Percentiles rank a stretch among this genome's conserved stretches.
Conservation (phyloP, 2,113 vertebrate genomes). For the Seriola dumerili region DNA sequence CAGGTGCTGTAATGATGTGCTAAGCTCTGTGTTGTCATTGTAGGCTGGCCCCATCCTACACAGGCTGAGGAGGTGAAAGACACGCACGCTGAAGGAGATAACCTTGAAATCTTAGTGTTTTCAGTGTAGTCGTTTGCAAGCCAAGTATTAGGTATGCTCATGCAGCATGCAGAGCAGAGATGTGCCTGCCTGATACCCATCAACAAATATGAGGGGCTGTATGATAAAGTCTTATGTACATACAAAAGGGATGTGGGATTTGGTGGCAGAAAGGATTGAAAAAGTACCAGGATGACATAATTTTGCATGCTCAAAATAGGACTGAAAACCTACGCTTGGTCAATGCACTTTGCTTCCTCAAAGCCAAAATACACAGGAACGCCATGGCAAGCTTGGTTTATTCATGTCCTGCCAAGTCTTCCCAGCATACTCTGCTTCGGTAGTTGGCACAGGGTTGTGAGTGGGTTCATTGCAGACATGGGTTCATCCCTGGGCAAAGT, state of each 20-base stretch:
- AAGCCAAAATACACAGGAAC: constrained; percentile 57
- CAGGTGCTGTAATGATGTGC: constrained; percentile 70
- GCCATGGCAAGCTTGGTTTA: constrained; percentile 55
- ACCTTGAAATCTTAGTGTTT: constrained; percentile 33
- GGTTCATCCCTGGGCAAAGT: constrained; percentile 55
- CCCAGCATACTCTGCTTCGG: constrained; percentile 51
- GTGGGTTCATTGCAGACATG: constrained; percentile 66
- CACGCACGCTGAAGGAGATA: constrained; percentile 12
- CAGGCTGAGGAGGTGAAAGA: constrained; percentile 37
- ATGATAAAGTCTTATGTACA: constrained; percentile 12
- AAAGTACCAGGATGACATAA: constrained; percentile 47
- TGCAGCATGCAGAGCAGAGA: constrained; percentile 19
- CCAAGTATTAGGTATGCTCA: constrained; percentile 45
- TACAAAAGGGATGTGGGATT: constrained; percentile 30
- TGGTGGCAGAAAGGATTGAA: constrained; percentile 17
- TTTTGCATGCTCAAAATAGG: constrained; percentile 53
- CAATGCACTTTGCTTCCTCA: constrained; percentile 43
- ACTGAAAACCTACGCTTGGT: constrained; percentile 56
- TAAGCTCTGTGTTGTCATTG: constrained; percentile 64
- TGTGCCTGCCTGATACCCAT: constrained; percentile 4
- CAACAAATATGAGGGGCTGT: constrained; percentile 11
- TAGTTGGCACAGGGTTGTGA: constrained; percentile 60
- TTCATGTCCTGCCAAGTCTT: constrained; percentile 76
- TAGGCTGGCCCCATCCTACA: constrained; percentile 29
- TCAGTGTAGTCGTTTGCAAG: constrained; percentile 37